Conservation (phyloP, 1,140 invertebrate species). For the Steinernema feltiae region DNA sequence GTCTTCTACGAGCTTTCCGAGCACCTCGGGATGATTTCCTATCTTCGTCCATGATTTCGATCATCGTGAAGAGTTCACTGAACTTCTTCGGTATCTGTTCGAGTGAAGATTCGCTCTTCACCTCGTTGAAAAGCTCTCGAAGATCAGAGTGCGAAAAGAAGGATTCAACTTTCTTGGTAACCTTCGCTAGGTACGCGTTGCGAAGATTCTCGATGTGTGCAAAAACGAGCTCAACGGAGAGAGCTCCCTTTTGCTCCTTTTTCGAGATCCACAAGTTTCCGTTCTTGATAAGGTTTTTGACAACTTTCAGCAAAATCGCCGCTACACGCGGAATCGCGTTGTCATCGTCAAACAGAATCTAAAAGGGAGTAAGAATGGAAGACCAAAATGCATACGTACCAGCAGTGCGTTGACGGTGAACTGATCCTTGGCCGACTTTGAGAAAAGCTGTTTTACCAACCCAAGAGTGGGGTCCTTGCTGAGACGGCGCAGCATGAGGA, state of each 20-base stretch:
- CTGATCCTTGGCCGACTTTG: neutral
- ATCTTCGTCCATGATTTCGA: neutral
- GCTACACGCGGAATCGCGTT: neutral
- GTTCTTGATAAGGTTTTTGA: neutral
- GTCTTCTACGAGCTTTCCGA: neutral
- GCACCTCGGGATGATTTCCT: neutral
- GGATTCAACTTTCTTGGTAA: neutral
- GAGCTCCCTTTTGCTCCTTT: neutral
- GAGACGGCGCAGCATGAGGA: slow-evolving; percentile 18
- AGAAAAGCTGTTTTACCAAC: neutral
- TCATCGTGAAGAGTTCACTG: neutral
- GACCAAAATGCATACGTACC: neutral
- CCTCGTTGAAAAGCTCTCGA: neutral
- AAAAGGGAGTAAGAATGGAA: neutral
- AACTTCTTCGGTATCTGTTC: neutral
- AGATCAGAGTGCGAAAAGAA: neutral
- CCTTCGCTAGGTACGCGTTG: neutral
- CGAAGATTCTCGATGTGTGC: neutral
- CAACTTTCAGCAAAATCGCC: neutral
- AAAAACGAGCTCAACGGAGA: neutral
- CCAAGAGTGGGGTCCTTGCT: neutral
- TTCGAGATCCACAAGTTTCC: neutral
- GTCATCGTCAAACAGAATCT: neutral
- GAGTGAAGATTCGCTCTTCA: neutral
- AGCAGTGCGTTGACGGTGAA: neutral